Base-by-base conservation (phyloP, 2,888 invertebrate species). In the Cyclophora punctaria region DNA sequence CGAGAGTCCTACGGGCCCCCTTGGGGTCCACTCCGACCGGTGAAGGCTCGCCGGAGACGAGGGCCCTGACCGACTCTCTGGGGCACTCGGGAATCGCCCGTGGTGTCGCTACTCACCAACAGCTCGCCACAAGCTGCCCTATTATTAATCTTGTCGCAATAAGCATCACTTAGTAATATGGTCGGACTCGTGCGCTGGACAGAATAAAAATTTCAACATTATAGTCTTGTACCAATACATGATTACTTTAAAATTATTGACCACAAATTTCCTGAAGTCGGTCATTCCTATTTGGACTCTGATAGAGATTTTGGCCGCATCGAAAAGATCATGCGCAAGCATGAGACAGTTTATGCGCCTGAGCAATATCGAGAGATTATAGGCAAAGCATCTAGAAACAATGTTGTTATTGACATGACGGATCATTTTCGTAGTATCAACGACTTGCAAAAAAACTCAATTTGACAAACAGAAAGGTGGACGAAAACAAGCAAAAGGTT, bases 201-300 rank as follows among this genome's bases (percentile, higher is more conserved):
- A 58, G 41, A 58, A 60, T 43, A 58, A 58, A 60, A 58, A 57
- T 50, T 58, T 58, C 42, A 60, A 56, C 44, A 47, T 60, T 42
- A 56, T 55, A 41, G 34, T 34, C 34, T 41, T 52, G 6, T 52
- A 48, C 43, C 52, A 53, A 47, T 55, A 55, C 46, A 44, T 58
- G 41, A 57, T 58, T 37, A 56, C 45, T 69, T 66, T 52, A 60
- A 68, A 52, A 49, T 53, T 6, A 67, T 67, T 34, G 67, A 71
- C 44, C 67, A 73, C 52, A 71, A 73, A 58, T 71, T 70, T 58
- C 69, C 71, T 4, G 69, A 66, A 52, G 71, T 70, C 35, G 71
- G 68, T 7, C 67, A 71, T 58, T 63, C 62, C 5, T 71, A 64
- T 57, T 51, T 72, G 43, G 72, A 73, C 55, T 69, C 66, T 33